Percentiles rank a stretch among this genome's conserved stretches.
These are phyloP conservation scores for Lutraria lutraria DNA, from an alignment of 2,888 invertebrate species.

Conservation along the genomic window DNA sequence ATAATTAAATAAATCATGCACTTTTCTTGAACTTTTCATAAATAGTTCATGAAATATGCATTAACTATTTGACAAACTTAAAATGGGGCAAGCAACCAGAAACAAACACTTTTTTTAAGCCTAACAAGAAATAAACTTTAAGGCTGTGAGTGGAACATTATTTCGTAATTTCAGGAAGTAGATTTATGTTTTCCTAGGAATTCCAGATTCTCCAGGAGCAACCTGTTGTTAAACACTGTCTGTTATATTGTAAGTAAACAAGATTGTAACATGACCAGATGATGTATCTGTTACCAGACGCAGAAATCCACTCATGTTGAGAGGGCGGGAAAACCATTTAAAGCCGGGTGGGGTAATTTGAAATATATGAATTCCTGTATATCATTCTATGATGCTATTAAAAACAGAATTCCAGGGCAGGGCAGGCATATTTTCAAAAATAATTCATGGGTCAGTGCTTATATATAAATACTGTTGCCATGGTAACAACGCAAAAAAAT, in stretches of 20 bases:
- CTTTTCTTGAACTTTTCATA: no score
- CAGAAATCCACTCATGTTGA: background rate
- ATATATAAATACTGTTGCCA: background rate
- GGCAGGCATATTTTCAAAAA: background rate
- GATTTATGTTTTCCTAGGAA: background rate
- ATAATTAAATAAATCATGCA: no score
- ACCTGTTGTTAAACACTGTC: conserved; percentile 1
- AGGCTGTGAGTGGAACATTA: no score
- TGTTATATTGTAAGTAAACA: background rate
- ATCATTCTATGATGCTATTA: background rate
- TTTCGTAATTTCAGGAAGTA: no score
- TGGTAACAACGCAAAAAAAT: background rate
- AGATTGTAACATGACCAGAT: no score
- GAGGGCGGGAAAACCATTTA: background rate
- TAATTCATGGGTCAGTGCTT: background rate
- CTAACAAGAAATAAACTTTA: no score
- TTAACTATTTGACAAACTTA: no score
- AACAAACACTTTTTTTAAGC: no score
- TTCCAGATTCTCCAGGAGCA: background rate
- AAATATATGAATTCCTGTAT: background rate
- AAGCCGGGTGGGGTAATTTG: background rate
- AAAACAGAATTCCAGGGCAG: background rate
- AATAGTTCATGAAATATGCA: no score
- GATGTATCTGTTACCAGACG: background rate
- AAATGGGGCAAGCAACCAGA: no score